phyloP scores from a whole-genome alignment of 2,888 invertebrate genomes.

The Scrobipalpa atriplicella region DNA sequence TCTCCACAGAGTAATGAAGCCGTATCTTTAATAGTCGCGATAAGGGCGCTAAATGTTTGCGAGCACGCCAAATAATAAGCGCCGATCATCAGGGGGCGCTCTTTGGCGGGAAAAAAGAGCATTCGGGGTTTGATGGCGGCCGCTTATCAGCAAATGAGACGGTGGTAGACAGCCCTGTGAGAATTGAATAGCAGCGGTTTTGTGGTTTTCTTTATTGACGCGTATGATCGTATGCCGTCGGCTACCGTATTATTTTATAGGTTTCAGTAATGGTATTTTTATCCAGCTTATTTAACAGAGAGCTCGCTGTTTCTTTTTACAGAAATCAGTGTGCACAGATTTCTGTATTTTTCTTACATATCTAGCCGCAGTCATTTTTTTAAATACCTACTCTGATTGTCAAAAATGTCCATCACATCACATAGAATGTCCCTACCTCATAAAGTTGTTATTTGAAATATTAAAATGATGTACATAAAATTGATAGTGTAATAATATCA shows the following conservation, averaged over 20 bases:
- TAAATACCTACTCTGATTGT: too few species aligned
- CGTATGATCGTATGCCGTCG: constrained; percentile 7
- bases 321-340: too few species aligned
- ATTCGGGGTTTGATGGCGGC: constrained; percentile 55
- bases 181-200: constrained; percentile 61
- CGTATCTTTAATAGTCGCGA: constrained; percentile 80
- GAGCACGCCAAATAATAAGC: constrained; percentile 82
- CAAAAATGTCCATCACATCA: too few species aligned
- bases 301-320: too few species aligned
- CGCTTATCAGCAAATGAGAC: constrained; percentile 67
- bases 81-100: constrained; percentile 74
- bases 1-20: constrained; percentile 69
- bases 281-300: background rate
- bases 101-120: constrained; percentile 66
- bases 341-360: too few species aligned
- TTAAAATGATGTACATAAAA: background rate
- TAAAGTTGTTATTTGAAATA: background rate
- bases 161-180: constrained; percentile 39
- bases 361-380: too few species aligned
- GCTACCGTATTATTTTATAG: background rate
- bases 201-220: constrained; percentile 24
- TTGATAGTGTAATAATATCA: background rate
- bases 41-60: constrained; percentile 81
- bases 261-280: background rate
- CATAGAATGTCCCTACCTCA: too few species aligned